These are phyloP conservation scores for Sminthurinus aureus DNA, from an alignment of 2,888 invertebrate species.

Conservation along the genomic window DNA sequence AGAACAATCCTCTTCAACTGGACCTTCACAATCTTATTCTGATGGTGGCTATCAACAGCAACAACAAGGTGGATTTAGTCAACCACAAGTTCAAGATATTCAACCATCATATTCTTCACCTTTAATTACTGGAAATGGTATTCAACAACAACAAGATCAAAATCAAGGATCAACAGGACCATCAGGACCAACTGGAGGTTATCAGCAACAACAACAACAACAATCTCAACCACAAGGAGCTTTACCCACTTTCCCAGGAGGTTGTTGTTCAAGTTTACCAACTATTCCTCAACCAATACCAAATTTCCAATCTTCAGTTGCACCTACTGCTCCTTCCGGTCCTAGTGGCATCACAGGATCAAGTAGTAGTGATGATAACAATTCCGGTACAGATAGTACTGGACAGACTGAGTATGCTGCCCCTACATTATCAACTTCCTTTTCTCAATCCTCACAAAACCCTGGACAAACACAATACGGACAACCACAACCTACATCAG, in stretches of 20 bases:
- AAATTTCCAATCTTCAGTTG: constrained; percentile 40
- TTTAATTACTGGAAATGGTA: constrained; percentile 1
- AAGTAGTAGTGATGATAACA: constrained; percentile 20
- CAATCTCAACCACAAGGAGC: constrained; percentile 40
- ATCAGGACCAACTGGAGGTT: not conserved
- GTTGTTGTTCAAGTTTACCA: constrained; percentile 50
- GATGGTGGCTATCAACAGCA: not conserved
- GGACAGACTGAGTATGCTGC: constrained; percentile 32
- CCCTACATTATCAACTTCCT: constrained; percentile 6
- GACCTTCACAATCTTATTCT: not conserved
- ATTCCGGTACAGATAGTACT: constrained; percentile 6
- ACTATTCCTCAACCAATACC: constrained; percentile 39
- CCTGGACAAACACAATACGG: constrained; percentile 37
- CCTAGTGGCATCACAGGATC: not conserved
- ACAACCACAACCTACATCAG: constrained; percentile 39
- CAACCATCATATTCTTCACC: constrained; percentile 19
- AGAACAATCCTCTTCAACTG: constrained; percentile 17
- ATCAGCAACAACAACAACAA: not conserved
- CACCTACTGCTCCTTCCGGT: not conserved
- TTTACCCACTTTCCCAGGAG: constrained; percentile 52
- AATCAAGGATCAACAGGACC: not conserved
- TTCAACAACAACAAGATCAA: not conserved
- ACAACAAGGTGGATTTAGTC: not conserved
- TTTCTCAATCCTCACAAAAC: constrained; percentile 28
- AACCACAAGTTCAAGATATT: not conserved